Base-by-base conservation (phyloP, 1,140 invertebrate species). In the Rhagoletis pomonella region DNA sequence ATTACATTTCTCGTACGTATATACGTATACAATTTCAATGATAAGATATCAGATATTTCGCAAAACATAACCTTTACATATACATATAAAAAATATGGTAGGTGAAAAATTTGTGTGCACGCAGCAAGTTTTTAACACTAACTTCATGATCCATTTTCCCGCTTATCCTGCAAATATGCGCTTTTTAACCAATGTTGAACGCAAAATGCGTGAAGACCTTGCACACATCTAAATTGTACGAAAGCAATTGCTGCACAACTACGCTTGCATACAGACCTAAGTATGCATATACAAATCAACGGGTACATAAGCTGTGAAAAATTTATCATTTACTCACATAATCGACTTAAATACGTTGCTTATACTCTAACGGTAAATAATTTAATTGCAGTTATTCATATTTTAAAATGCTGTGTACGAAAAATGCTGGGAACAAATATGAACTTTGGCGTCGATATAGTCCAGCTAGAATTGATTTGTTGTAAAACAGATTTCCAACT, bases 221-320 rank as follows among this genome's bases (percentile, higher is more conserved):
- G 67, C 42, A 73, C 67, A 73, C 67, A 73, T 73, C 67, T 73
- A 73, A 73, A 73, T 17, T 17, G 67, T 73, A 73, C 39, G 67
- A 44, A 81, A 81, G 44, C 47, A 81, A 81, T 55, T 81, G 73
- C 73, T 81, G 73, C 47, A 81, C 73, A 81, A 81, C 73, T 81
- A 81, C 73, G 73, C 1, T 50, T 55, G 47, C 73, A 81, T 81
- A 81, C n/a, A 55, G 14, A 81, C 50, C n/a, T 14, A 64, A 65
- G 44, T 47, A 86, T 86, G 62, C 29, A 86, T 86, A 67, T 69
- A 69, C 19, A 67, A 65, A 69, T 86, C 86, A 86, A 65, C 86
- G 44, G 64, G 86, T 86, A 55, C 86, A 86, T 87, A 87, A 69
- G 88, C 88, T 88, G 88, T 86, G 88, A 87, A 88, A 88, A 88